These are phyloP conservation scores for Stomorhina lunata DNA, from an alignment of 2,888 invertebrate genomes.

Conservation along the genomic window DNA sequence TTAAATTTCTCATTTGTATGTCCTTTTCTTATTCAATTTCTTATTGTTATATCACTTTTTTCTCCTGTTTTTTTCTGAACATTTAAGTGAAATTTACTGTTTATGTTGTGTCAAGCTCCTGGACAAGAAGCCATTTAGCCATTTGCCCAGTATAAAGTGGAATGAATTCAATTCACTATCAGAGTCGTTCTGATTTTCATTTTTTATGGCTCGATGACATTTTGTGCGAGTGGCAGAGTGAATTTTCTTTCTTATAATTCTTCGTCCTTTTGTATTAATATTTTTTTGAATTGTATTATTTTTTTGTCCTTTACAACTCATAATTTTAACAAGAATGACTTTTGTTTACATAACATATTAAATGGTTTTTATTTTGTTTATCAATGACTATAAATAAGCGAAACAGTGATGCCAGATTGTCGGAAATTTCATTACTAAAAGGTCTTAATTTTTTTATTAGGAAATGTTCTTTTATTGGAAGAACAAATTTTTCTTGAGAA, in stretches of 20 bases:
- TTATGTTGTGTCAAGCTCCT: constrained; percentile 64
- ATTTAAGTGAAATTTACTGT: constrained; percentile 65
- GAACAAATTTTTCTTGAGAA: no score
- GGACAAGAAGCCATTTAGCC: constrained; percentile 74
- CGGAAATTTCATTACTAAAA: background rate
- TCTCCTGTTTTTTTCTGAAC: background rate
- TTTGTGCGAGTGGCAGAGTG: background rate
- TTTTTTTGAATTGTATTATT: background rate
- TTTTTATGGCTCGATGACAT: constrained; percentile 17
- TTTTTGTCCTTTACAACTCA: constrained; percentile 51
- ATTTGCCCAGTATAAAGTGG: constrained; percentile 70
- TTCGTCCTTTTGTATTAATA: background rate
- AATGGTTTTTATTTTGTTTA: constrained; percentile 62
- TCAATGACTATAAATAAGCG: constrained; percentile 55
- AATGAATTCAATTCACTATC: constrained; percentile 55
- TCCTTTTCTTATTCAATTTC: constrained; percentile 18
- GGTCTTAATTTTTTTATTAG: no score
- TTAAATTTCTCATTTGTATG: constrained; percentile 45
- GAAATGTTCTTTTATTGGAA: no score
- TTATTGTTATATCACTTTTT: background rate
- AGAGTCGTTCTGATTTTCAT: constrained; percentile 39
- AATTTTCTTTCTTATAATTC: background rate
- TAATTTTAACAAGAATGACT: constrained; percentile 66
- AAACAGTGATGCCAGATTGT: constrained; percentile 28
- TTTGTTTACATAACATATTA: constrained; percentile 65